Conservation (phyloP, 2,797 vertebrate genomes). For the Sebastolobus alascanus region DNA sequence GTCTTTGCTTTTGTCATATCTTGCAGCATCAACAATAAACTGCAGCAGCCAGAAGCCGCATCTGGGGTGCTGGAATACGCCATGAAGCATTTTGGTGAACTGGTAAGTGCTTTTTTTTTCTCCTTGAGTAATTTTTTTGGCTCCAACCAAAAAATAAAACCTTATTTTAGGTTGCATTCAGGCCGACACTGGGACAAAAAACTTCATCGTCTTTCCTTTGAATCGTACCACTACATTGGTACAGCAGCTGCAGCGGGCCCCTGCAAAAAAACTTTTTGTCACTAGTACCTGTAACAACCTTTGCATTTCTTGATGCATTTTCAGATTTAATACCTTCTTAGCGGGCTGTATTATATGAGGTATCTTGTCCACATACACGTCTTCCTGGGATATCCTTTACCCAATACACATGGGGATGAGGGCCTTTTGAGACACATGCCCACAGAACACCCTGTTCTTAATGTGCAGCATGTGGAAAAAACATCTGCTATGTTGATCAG, state of each 20-base stretch:
- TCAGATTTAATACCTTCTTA: not conserved
- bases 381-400: slow-evolving; percentile 12
- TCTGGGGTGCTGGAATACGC: slow-evolving; percentile 97
- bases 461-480: slow-evolving; percentile 56
- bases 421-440: slow-evolving; percentile 48
- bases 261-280: not conserved
- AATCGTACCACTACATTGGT: not conserved
- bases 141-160: not conserved
- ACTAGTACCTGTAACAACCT: not conserved
- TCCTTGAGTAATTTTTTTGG: not conserved
- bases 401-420: slow-evolving; percentile 22
- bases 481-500: slow-evolving; percentile 65
- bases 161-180: not conserved
- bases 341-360: not conserved
- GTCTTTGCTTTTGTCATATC: slow-evolving; percentile 50
- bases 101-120: slow-evolving; percentile 87
- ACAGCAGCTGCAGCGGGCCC: not conserved
- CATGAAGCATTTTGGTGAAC: slow-evolving; percentile 98
- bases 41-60: slow-evolving; percentile 98
- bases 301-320: not conserved
- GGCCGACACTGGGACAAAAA: not conserved
- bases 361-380: slow-evolving; percentile 8
- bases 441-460: slow-evolving; percentile 57
- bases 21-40: slow-evolving; percentile 98
- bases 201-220: not conserved